These are phyloP conservation scores for Corythornis cristatus DNA, from an alignment of 2,113 vertebrate genomes.

Conservation along the genomic window DNA sequence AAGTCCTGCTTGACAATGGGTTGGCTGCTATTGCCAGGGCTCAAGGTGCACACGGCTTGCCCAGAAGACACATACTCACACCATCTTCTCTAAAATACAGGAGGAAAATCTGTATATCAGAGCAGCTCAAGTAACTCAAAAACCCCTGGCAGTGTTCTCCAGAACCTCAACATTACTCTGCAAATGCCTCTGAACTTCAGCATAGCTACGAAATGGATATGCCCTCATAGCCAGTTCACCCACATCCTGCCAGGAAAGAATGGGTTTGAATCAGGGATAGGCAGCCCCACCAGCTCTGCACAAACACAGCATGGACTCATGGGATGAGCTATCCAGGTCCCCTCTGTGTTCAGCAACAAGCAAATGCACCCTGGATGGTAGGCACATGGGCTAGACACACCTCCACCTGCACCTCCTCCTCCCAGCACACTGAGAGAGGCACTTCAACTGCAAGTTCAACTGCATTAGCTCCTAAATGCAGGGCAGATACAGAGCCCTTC, in stretches of 20 bases:
- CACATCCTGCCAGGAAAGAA: neutral
- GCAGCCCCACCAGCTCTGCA: fast-evolving
- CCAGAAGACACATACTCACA: neutral
- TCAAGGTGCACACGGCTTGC: neutral
- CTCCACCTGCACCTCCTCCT: neutral
- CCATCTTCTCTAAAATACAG: neutral
- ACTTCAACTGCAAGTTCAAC: neutral
- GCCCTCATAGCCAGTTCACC: neutral
- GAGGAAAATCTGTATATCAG: neutral
- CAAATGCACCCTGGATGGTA: fast-evolving
- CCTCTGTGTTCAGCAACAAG: neutral
- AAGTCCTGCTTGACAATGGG: neutral
- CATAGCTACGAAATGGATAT: neutral
- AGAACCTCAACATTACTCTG: neutral
- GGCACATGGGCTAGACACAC: fast-evolving
- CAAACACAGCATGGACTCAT: neutral
- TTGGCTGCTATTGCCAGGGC: neutral
- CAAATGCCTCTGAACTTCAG: neutral
- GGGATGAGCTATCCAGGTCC: neutral
- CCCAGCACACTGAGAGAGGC: neutral
- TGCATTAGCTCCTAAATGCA: neutral
- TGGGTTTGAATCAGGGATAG: neutral
- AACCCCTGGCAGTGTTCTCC: neutral
- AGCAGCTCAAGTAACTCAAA: neutral
- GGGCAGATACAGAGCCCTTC: neutral